Evolutionary conservation across 2,113 vertebrate species (phyloP).

Genomic region (Sclerurus mexicanus): DNA sequence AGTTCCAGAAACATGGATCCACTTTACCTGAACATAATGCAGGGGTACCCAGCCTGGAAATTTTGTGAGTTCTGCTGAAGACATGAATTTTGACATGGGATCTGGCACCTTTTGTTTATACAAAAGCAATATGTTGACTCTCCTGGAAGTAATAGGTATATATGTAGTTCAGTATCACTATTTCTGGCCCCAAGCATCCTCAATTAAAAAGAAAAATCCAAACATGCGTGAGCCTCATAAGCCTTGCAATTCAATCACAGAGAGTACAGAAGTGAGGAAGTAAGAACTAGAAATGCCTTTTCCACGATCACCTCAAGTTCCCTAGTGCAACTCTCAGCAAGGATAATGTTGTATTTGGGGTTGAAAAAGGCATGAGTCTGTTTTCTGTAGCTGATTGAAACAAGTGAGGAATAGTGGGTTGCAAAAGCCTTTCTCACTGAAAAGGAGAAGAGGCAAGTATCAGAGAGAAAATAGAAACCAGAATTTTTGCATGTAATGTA

Average conservation of each 20-base stretch:
- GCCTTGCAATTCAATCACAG: neutral
- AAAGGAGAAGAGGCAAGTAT: neutral
- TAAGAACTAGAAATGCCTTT: neutral
- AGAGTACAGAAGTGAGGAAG: neutral
- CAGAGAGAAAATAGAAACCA: neutral
- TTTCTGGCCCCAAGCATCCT: neutral
- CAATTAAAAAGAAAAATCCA: neutral
- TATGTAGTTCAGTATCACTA: neutral
- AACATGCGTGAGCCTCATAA: accelerated
- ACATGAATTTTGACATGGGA: neutral
- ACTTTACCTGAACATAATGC: neutral
- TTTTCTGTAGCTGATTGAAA: neutral
- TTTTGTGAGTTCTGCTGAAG: neutral
- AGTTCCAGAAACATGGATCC: neutral
- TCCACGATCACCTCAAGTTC: neutral
- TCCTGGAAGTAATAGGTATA: neutral
- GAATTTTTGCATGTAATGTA: neutral
- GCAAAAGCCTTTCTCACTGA: neutral
- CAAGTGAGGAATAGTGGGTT: neutral
- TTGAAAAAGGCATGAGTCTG: neutral
- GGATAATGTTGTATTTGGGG: neutral
- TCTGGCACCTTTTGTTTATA: neutral
- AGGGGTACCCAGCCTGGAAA: neutral
- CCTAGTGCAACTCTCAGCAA: neutral
- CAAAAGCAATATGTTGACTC: neutral